Evolutionary conservation across 2,888 invertebrate genomes (phyloP).

Genomic region (Caenorhabditis wallacei): DNA sequence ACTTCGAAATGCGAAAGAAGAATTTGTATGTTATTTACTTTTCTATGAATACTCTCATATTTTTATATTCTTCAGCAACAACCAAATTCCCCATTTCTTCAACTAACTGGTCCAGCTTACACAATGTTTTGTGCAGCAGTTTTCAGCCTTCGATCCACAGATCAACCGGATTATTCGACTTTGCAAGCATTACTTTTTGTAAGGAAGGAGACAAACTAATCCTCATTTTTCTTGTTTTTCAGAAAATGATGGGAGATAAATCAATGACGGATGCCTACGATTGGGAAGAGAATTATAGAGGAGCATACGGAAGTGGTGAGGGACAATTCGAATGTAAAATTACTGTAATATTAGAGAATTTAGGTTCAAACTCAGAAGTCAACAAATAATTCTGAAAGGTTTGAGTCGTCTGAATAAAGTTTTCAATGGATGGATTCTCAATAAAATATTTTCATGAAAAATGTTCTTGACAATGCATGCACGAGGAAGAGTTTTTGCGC

Average conservation of each 20-base stretch:
- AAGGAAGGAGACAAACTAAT: background rate
- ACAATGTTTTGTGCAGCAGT: slow-evolving; percentile 68
- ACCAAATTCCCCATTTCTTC: slow-evolving; percentile 48
- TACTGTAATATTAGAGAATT: background rate
- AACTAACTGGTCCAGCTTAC: slow-evolving; percentile 35
- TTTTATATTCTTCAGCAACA: slow-evolving; percentile 33
- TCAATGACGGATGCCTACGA: slow-evolving; percentile 72
- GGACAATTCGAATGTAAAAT: background rate
- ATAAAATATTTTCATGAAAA: background rate
- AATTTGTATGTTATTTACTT: slow-evolving; percentile 59
- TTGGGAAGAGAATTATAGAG: slow-evolving; percentile 73
- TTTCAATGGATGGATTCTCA: background rate
- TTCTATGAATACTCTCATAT: too few relatives aligned
- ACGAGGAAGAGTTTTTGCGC: slow-evolving; percentile 4
- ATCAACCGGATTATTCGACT: slow-evolving; percentile 73
- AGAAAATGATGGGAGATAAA: slow-evolving; percentile 70
- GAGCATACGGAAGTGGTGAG: slow-evolving; percentile 37
- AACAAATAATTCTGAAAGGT: background rate
- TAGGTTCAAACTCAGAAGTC: slow-evolving; percentile 1
- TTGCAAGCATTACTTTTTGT: slow-evolving; percentile 68
- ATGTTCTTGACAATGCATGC: slow-evolving; percentile 30
- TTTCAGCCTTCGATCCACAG: slow-evolving; percentile 62
- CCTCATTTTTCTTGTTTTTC: slow-evolving; percentile 2
- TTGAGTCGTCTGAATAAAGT: background rate
- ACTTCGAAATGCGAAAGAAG: slow-evolving; percentile 66